Conservation (phyloP, 2,113 vertebrate species). For the Phalacrocorax carbo region DNA sequence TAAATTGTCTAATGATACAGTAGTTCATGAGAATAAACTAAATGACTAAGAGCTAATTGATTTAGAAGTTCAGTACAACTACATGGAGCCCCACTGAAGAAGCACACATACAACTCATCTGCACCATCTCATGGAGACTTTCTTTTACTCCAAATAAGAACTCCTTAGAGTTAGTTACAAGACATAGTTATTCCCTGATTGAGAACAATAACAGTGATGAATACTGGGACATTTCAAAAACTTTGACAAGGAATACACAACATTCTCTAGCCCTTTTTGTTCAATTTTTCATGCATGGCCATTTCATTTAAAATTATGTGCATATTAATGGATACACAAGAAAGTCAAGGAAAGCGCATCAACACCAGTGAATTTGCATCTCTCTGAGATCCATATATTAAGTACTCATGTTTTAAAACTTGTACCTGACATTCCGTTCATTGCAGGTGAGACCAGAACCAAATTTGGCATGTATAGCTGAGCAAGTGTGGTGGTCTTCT, state of each 20-base stretch:
- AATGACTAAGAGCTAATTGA: background rate
- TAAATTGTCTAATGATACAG: background rate
- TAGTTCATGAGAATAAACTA: background rate
- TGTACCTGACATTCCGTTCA: slow-evolving; percentile 76
- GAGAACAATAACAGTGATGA: background rate
- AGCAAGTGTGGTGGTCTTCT: slow-evolving; percentile 74
- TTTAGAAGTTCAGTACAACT: background rate
- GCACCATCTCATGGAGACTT: background rate
- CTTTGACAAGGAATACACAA: background rate
- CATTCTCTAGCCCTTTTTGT: background rate
- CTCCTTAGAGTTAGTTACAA: background rate
- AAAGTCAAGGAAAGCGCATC: background rate
- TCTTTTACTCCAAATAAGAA: background rate
- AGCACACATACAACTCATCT: background rate
- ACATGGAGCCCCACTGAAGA: background rate
- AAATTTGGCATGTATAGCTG: slow-evolving; percentile 74
- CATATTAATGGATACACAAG: background rate
- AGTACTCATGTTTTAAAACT: background rate
- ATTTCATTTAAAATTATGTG: background rate
- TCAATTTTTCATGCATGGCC: background rate
- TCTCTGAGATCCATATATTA: background rate
- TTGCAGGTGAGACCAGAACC: slow-evolving; percentile 71
- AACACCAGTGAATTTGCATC: background rate
- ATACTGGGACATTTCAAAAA: background rate
- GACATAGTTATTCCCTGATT: background rate